A percentile compares a stretch with the other conserved stretches of the same genome.
phyloP scores from a whole-genome alignment of 2,113 vertebrate species.

The Osmerus mordax region DNA sequence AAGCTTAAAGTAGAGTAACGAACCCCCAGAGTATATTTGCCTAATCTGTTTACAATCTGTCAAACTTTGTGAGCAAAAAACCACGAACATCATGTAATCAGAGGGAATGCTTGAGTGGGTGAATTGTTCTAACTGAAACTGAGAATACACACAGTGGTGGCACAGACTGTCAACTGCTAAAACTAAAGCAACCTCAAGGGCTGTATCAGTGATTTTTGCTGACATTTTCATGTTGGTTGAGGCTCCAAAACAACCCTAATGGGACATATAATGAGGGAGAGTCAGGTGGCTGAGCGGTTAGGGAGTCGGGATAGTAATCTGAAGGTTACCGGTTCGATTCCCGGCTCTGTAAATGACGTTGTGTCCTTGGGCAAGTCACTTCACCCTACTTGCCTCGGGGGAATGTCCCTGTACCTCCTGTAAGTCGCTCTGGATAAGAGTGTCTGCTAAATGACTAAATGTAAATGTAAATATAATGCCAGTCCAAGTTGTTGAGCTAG shows the following conservation, averaged over 20 bases:
- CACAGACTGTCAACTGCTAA: neutral
- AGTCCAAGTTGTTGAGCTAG: slow-evolving; percentile 18
- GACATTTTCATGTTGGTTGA: slow-evolving; percentile 4
- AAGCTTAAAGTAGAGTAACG: slow-evolving; percentile 32
- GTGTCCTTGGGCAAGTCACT: no score
- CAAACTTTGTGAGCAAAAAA: neutral
- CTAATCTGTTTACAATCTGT: slow-evolving; percentile 14
- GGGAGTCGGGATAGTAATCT: no score
- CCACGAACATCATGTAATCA: slow-evolving; percentile 26
- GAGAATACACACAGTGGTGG: slow-evolving; percentile 15
- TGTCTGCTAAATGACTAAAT: no score
- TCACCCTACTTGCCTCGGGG: no score
- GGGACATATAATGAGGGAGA: slow-evolving; percentile 3
- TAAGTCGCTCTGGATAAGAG: no score
- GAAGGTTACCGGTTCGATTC: no score
- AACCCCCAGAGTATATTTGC: slow-evolving; percentile 42
- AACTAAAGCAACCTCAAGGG: neutral
- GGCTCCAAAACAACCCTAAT: neutral
- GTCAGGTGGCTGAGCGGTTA: no score
- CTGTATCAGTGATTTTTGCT: no score
- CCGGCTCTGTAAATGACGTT: no score
- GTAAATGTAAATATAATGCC: neutral
- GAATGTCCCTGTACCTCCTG: no score
- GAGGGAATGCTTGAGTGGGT: slow-evolving; percentile 6
- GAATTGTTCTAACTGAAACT: slow-evolving; percentile 22